phyloP scores from a whole-genome alignment of 2,888 invertebrate species.

The Phortica okadai region DNA sequence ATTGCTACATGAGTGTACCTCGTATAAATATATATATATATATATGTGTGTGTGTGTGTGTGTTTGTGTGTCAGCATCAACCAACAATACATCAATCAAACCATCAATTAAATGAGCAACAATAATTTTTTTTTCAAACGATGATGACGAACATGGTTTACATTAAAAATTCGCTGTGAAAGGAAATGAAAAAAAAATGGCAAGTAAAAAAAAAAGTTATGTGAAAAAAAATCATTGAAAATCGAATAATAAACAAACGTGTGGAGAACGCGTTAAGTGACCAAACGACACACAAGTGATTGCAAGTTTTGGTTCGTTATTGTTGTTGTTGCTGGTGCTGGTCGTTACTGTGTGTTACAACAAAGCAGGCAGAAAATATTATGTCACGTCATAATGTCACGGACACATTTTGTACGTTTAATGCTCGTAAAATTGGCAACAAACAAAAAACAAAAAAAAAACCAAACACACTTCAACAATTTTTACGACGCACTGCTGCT shows the following conservation, averaged over 20 bases:
- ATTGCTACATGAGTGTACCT: slow-evolving; percentile 28
- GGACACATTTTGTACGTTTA: slow-evolving; percentile 65
- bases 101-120: slow-evolving; percentile 58
- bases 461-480: slow-evolving; percentile 34
- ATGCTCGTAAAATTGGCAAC: slow-evolving; percentile 56
- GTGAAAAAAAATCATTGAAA: background rate
- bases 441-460: slow-evolving; percentile 40
- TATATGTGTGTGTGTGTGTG: background rate
- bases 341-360: no score
- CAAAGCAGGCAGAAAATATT: slow-evolving; percentile 42
- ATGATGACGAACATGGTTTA: no score
- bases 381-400: slow-evolving; percentile 68
- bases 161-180: slow-evolving; percentile 35
- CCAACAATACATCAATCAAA: slow-evolving; percentile 54
- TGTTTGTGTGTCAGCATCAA: background rate
- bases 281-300: no score
- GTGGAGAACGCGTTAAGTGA: no score
- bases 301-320: no score
- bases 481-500: background rate
- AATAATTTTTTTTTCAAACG: slow-evolving; percentile 49
- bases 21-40: no score
- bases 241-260: background rate
- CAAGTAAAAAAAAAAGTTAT: background rate
- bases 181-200: background rate
- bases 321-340: no score